Percentiles rank a stretch among this genome's conserved stretches.
phyloP scores from a whole-genome alignment of 2,797 vertebrate genomes.

The Periparus ater region DNA sequence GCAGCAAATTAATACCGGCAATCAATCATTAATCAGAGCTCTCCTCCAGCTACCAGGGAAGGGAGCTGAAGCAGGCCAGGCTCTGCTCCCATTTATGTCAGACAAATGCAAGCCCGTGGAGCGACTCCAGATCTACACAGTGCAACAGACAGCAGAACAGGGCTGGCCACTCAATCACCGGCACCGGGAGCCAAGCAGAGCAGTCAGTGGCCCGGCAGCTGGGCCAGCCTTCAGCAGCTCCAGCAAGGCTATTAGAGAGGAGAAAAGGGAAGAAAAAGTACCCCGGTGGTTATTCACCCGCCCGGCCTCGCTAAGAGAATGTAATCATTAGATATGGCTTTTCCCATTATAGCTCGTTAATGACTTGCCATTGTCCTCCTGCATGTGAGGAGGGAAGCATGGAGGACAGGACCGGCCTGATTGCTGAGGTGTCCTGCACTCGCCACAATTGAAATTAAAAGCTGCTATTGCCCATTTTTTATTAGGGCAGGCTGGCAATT shows the following conservation, averaged over 20 bases:
- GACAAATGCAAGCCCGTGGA: conserved; percentile 46
- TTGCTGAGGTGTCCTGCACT: conserved; percentile 15
- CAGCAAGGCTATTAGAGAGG: neutral
- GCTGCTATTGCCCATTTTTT: neutral
- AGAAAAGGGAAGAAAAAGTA: conserved; percentile 32
- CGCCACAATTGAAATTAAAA: neutral
- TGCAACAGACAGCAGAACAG: neutral
- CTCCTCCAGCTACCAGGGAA: conserved; percentile 12
- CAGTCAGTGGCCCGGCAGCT: neutral
- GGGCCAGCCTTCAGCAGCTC: neutral
- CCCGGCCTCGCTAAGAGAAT: conserved; percentile 27
- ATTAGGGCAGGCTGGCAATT: neutral
- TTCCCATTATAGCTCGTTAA: conserved; percentile 47
- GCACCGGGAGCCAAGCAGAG: neutral
- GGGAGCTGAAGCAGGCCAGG: neutral
- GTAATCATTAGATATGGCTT: conserved; percentile 30
- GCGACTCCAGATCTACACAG: conserved; percentile 12
- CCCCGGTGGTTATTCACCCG: neutral
- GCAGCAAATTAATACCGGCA: conserved; percentile 39
- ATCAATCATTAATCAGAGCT: conserved; percentile 36
- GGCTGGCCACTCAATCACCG: conserved; percentile 14
- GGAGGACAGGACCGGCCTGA: neutral
- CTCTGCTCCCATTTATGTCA: conserved; percentile 53
- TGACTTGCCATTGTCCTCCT: conserved; percentile 55
- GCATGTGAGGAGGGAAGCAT: neutral